phyloP scores from a whole-genome alignment of 2,113 vertebrate species.

The Colistium nudipinnis region DNA sequence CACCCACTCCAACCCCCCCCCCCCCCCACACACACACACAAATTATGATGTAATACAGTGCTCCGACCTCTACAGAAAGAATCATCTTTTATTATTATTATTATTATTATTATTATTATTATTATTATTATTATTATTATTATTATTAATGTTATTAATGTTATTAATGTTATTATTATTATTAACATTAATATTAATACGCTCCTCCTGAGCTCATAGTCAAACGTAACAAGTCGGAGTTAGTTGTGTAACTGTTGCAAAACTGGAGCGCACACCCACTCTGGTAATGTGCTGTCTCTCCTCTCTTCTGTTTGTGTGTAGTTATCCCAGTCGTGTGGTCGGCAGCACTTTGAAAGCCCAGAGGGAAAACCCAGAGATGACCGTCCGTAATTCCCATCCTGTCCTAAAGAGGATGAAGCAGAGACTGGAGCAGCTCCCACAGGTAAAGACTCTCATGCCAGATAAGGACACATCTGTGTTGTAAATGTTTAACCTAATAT shows the following conservation, averaged over 20 bases:
- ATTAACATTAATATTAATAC: slow-evolving; percentile 5
- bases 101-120: no score
- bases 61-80: slow-evolving; percentile 7
- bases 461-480: not conserved
- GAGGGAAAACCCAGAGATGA: slow-evolving; percentile 87
- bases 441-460: slow-evolving; percentile 74
- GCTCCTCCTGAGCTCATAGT: slow-evolving; percentile 9
- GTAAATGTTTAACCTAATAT: no score
- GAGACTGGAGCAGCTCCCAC: slow-evolving; percentile 85
- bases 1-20: slow-evolving; percentile 32
- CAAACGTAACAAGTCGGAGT: no score
- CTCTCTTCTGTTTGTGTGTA: slow-evolving; percentile 63
- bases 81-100: slow-evolving; percentile 16
- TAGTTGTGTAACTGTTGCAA: slow-evolving; percentile 22
- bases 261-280: slow-evolving; percentile 46
- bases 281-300: slow-evolving; percentile 50
- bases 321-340: slow-evolving; percentile 86
- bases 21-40: not conserved
- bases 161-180: no score
- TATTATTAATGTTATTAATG: no score
- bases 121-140: no score
- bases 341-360: slow-evolving; percentile 86
- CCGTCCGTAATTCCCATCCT: slow-evolving; percentile 83
- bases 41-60: slow-evolving; percentile 31
- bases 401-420: slow-evolving; percentile 83